A percentile compares a stretch with the other conserved stretches of the same genome.
These are phyloP conservation scores for Takifugu rubripes DNA, from an alignment of 2,797 vertebrate species.

Conservation along the genomic window DNA sequence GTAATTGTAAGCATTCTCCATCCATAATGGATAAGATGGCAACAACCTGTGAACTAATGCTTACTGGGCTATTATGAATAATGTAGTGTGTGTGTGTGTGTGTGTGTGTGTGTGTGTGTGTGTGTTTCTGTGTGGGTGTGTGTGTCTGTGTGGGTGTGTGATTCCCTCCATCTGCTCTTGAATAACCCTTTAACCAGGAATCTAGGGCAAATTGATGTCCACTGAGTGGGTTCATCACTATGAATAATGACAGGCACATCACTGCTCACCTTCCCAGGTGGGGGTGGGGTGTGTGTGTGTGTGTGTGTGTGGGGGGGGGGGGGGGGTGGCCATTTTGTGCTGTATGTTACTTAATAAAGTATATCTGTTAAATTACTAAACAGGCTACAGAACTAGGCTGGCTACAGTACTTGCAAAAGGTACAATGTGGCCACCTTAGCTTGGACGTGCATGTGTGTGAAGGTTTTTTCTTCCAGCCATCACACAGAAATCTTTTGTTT, in stretches of 20 bases:
- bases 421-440: no score
- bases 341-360: not conserved
- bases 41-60: conserved; percentile 28
- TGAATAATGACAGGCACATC: conserved; percentile 33
- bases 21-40: conserved; percentile 44
- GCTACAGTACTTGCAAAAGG: no score
- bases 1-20: conserved; percentile 1
- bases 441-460: no score
- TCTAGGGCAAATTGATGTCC: conserved; percentile 38
- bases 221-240: conserved; percentile 23
- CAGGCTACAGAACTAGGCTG: not conserved
- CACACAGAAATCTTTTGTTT: no score
- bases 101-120: not conserved
- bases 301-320: no score
- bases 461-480: no score
- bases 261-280: conserved; percentile 6
- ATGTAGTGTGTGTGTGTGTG: conserved; percentile 30
- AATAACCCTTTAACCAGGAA: conserved; percentile 28
- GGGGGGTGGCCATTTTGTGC: not conserved
- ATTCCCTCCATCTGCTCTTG: conserved; percentile 58
- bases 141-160: conserved; percentile 23
- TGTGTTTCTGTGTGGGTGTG: conserved; percentile 9
- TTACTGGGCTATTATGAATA: conserved; percentile 56
- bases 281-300: not conserved
- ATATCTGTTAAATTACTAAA: not conserved